Evolutionary conservation across 2,113 vertebrate genomes (phyloP).

Genomic region (Corythornis vintsioides): DNA sequence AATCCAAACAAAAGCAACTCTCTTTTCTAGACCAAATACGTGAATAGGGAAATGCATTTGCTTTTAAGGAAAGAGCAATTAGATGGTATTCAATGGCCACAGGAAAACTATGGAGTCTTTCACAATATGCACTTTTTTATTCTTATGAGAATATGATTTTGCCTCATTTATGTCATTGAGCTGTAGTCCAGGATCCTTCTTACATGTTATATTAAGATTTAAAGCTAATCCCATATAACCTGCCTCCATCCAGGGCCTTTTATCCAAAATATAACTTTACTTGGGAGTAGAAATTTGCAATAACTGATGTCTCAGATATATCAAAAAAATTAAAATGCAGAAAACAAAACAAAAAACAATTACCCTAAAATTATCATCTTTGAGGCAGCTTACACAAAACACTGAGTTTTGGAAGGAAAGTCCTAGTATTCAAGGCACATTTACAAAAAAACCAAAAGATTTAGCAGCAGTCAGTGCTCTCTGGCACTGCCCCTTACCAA

Average conservation of each 20-base stretch:
- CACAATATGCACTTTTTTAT: not conserved
- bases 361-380: not conserved
- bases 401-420: not conserved
- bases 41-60: not conserved
- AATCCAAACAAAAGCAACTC: not conserved
- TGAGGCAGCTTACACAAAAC: not conserved
- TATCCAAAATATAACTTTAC: not conserved
- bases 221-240: not conserved
- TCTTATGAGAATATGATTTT: not conserved
- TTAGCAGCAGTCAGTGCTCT: not conserved
- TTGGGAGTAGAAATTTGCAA: not conserved
- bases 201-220: not conserved
- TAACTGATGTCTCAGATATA: not conserved
- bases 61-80: not conserved
- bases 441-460: not conserved
- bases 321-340: not conserved
- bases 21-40: not conserved
- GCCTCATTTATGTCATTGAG: not conserved
- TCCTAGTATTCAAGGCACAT: not conserved
- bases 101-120: not conserved
- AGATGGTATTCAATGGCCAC: not conserved
- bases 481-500: not conserved
- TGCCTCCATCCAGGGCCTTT: not conserved
- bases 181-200: not conserved
- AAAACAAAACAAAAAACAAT: not conserved